A percentile compares a stretch with the other conserved stretches of the same genome.
phyloP scores from a whole-genome alignment of 2,888 invertebrate genomes.

The Bombylius discolor region DNA sequence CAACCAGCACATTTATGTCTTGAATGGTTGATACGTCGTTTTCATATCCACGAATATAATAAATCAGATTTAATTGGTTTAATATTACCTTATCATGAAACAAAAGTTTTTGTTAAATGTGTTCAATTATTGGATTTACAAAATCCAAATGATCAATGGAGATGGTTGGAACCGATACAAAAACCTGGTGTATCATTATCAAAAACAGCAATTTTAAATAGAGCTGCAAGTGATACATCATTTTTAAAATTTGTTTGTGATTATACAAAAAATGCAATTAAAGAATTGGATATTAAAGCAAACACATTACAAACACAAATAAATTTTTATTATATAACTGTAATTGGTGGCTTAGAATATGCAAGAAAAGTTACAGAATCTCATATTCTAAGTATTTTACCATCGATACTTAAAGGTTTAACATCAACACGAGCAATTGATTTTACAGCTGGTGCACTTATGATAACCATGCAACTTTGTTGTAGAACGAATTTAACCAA shows the following conservation, averaged over 20 bases:
- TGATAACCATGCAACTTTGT: conserved; percentile 57
- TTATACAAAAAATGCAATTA: conserved; percentile 44
- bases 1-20: conserved; percentile 73
- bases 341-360: conserved; percentile 56
- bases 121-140: conserved; percentile 62
- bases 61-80: conserved; percentile 64
- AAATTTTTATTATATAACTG: conserved; percentile 66
- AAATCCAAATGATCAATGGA: conserved; percentile 50
- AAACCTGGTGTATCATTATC: conserved; percentile 62
- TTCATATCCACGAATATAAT: conserved; percentile 80
- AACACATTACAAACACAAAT: conserved; percentile 54
- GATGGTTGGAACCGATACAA: conserved; percentile 61
- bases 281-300: conserved; percentile 45
- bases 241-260: conserved; percentile 52
- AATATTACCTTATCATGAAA: conserved; percentile 86
- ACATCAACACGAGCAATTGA: conserved; percentile 49
- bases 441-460: conserved; percentile 58
- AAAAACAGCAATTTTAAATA: conserved; percentile 57
- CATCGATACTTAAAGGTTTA: conserved; percentile 57
- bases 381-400: conserved; percentile 55
- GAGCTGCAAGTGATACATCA: conserved; percentile 48
- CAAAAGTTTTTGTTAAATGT: conserved; percentile 71
- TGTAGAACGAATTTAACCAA: conserved; percentile 47
- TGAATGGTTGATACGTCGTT: conserved; percentile 90
- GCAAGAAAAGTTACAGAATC: conserved; percentile 44